Evolutionary conservation across 2,888 invertebrate genomes (phyloP).

Genomic region (Tenthredo distinguenda): DNA sequence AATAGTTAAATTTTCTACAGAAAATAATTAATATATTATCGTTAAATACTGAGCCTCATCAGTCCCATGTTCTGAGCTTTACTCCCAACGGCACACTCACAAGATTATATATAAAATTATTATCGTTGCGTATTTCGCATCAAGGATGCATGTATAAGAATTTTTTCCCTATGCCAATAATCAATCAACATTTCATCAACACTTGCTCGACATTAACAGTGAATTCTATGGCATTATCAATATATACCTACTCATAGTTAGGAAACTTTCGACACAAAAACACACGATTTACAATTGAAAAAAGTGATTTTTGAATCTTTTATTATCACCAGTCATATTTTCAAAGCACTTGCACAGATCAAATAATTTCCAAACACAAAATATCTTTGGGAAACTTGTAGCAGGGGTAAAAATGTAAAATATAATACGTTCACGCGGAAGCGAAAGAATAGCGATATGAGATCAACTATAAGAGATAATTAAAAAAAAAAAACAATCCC

Average conservation of each 20-base stretch:
- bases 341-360: background rate
- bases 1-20: slow-evolving; percentile 33
- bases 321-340: background rate
- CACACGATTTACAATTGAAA: background rate
- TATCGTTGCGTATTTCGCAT: background rate
- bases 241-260: background rate
- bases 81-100: slow-evolving; percentile 16
- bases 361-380: background rate
- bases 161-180: background rate
- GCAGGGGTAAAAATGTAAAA: background rate
- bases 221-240: background rate
- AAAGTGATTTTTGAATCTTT: background rate
- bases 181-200: background rate
- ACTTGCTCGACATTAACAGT: background rate
- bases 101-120: slow-evolving; percentile 18
- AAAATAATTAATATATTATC: slow-evolving; percentile 34
- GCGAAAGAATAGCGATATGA: background rate
- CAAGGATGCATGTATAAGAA: background rate
- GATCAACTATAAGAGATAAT: background rate
- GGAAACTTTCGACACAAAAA: background rate
- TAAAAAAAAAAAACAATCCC: background rate
- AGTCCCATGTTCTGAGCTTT: slow-evolving; percentile 37
- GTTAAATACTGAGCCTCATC: slow-evolving; percentile 52
- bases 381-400: background rate
- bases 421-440: background rate